Percentiles rank a stretch among this genome's conserved stretches.
phyloP scores from a whole-genome alignment of 2,113 vertebrate genomes.

The Pontoporia blainvillei region DNA sequence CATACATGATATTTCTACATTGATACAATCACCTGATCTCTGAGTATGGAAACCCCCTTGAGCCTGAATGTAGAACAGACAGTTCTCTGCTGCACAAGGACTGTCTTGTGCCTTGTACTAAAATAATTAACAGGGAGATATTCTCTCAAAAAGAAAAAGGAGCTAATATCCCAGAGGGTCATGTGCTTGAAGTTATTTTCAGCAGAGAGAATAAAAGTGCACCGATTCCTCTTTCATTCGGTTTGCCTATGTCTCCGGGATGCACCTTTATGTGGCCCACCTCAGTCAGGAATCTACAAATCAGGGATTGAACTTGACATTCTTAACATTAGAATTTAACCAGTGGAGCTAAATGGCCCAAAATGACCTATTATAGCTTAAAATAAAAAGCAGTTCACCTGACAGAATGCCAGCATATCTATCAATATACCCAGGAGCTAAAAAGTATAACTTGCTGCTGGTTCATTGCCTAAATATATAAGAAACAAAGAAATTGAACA shows the following conservation, averaged over 20 bases:
- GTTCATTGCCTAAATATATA: not conserved
- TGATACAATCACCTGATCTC: not conserved
- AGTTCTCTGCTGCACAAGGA: not conserved
- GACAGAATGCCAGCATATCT: not conserved
- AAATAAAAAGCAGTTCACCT: not conserved
- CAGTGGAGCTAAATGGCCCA: not conserved
- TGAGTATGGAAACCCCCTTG: not conserved
- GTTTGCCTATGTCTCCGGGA: not conserved
- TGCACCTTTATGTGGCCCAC: not conserved
- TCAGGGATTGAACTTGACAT: not conserved
- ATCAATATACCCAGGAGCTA: not conserved
- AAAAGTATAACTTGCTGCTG: not conserved
- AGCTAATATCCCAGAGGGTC: not conserved
- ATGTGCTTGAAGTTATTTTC: not conserved
- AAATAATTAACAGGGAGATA: not conserved
- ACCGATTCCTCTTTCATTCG: not conserved
- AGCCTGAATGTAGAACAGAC: not conserved
- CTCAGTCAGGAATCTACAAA: not conserved
- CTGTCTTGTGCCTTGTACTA: not conserved
- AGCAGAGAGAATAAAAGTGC: not conserved
- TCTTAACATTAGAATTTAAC: not conserved
- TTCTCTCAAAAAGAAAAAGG: not conserved
- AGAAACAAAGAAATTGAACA: not conserved
- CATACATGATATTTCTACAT: not conserved
- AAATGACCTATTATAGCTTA: not conserved